phyloP scores from a whole-genome alignment of 1,140 invertebrate genomes.

The Cryptotermes secundus region DNA sequence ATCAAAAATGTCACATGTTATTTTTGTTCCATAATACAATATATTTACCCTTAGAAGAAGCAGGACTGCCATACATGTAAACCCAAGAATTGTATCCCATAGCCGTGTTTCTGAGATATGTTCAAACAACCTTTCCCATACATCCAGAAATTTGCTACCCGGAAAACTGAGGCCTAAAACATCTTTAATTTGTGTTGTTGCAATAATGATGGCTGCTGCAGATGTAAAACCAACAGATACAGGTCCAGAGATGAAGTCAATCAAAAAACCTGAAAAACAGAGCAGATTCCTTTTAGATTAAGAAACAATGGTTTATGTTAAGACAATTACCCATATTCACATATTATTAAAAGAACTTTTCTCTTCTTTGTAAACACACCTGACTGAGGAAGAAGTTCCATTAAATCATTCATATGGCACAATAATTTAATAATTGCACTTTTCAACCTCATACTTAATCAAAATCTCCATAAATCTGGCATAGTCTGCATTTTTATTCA shows the following conservation, averaged over 20 bases:
- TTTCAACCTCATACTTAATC: too few species aligned
- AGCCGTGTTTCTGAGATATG: slow-evolving; percentile 65
- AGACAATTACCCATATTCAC: too few species aligned
- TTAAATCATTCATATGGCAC: too few species aligned
- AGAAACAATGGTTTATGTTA: too few species aligned
- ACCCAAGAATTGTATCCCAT: slow-evolving; percentile 66
- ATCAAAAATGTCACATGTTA: too few species aligned
- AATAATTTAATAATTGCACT: too few species aligned
- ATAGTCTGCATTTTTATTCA: too few species aligned
- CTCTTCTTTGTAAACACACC: too few species aligned
- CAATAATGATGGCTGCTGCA: slow-evolving; percentile 86
- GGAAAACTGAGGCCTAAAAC: slow-evolving; percentile 68
- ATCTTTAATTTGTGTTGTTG: slow-evolving; percentile 80
- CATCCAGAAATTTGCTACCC: slow-evolving; percentile 65
- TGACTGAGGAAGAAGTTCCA: too few species aligned
- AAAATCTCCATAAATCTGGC: too few species aligned
- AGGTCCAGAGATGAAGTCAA: slow-evolving; percentile 90
- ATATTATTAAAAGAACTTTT: too few species aligned
- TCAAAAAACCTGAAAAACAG: slow-evolving; percentile 69
- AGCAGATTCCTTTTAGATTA: too few species aligned
- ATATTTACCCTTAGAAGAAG: slow-evolving; percentile 64
- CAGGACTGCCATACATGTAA: slow-evolving; percentile 65
- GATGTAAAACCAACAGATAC: slow-evolving; percentile 89
- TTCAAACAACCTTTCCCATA: slow-evolving; percentile 61
- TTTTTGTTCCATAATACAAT: background rate